These are phyloP conservation scores for Leptinotarsa rubiginosa DNA, from an alignment of 2,888 invertebrate species.

Conservation along the genomic window DNA sequence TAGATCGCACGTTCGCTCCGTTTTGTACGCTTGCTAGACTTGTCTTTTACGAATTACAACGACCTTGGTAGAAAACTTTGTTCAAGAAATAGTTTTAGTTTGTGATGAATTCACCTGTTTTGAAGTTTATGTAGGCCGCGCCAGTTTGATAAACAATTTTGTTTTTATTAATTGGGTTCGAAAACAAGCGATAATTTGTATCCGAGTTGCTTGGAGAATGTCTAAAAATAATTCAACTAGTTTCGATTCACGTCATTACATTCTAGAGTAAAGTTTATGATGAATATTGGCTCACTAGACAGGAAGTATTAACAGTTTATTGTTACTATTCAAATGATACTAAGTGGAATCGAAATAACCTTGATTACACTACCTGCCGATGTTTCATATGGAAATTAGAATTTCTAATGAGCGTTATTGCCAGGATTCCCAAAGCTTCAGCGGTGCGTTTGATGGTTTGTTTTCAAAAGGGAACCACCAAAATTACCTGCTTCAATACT, in stretches of 20 bases:
- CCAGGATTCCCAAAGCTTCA: not conserved
- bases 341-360: not conserved
- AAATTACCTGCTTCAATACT: not conserved
- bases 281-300: not conserved
- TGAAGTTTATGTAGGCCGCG: constrained; percentile 5
- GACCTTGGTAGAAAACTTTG: constrained; percentile 51
- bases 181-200: constrained; percentile 13
- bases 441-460: not conserved
- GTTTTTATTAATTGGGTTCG: constrained; percentile 8
- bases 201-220: constrained; percentile 27
- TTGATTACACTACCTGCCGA: not conserved
- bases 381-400: not conserved
- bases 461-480: not conserved
- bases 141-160: constrained; percentile 15
- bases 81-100: constrained; percentile 34
- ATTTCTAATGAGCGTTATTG: not conserved
- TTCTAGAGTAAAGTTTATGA: constrained; percentile 18
- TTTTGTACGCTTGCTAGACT: constrained; percentile 56
- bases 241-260: constrained; percentile 35
- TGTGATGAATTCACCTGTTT: constrained; percentile 29
- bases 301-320: not conserved
- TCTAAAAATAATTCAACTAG: constrained; percentile 40
- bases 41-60: constrained; percentile 56
- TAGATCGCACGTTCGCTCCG: constrained; percentile 60
- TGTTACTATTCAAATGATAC: constrained; percentile 9